Percentiles rank a stretch among this genome's conserved stretches.
Evolutionary conservation across 2,113 vertebrate species (phyloP).

Genomic region (Eira barbara): DNA sequence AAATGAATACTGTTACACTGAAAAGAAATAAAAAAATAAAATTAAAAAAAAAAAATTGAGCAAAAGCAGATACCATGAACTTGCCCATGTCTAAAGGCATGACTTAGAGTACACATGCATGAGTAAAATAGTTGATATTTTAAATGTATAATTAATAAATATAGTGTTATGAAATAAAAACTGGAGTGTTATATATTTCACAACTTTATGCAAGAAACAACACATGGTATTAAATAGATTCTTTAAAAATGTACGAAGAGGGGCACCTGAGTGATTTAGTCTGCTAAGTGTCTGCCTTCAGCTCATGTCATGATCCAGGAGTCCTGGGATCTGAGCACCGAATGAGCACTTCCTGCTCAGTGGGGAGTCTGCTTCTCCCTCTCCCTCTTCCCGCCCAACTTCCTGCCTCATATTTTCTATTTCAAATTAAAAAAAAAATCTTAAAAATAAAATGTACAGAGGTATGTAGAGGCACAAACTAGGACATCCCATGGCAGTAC

Average conservation of each 20-base stretch:
- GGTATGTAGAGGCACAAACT: neutral
- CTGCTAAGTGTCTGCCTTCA: neutral
- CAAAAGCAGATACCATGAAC: neutral
- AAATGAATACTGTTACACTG: too few species aligned
- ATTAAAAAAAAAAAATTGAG: too few species aligned
- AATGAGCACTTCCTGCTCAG: too few species aligned
- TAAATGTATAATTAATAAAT: neutral
- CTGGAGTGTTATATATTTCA: neutral
- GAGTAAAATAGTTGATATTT: neutral
- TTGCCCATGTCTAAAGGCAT: neutral
- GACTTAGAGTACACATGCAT: neutral
- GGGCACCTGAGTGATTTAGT: neutral
- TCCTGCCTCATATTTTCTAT: neutral
- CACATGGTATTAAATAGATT: neutral
- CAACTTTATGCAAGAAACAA: neutral
- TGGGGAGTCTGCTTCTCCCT: neutral
- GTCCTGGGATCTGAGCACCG: neutral
- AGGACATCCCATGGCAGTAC: fast-evolving
- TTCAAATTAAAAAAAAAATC: neutral
- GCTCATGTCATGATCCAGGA: neutral
- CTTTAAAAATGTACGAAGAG: neutral
- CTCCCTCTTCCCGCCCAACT: neutral
- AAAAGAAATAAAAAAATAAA: too few species aligned
- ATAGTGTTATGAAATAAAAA: neutral
- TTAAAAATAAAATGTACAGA: neutral